Evolutionary conservation across 1,140 invertebrate species (phyloP), one percentile per base, ranked within the genome.

Genomic region (Microplitis mediator): DNA sequence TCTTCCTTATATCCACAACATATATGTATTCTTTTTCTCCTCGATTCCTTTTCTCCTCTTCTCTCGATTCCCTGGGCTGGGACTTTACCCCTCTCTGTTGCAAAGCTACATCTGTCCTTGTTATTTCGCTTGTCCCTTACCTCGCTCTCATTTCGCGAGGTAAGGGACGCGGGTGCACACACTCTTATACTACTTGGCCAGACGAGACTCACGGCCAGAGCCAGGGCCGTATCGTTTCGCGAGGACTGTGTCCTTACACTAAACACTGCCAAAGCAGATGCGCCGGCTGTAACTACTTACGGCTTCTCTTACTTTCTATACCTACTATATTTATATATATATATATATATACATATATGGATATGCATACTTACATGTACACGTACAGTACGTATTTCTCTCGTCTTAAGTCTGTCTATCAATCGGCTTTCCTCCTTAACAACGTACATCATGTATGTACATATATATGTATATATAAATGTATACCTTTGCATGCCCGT

Each of bases 81-180:
- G 14, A 82, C 84, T 85, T 87, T 84, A 84, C 84, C 51, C 32
- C 71, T 36, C 67, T 45, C 61, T n/a, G 34, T 60, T 39, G 52
- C 63, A 66, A 9, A 6, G 62, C 66, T 45, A 34, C 86, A 82
- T 83, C 84, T 84, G 84, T 84, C 83, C 82, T 84, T 85, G 85
- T 84, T 82, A 84, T 84, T 86, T 86, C 86, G 86, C 87, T 86
- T 84, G 85, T 86, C 86, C 85, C 84, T 83, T 86, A 85, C 58
- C 84, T 83, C 31, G 14, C 45, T 71, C 69, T 50, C 61, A 32
- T 50, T 66, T 87, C 83, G 83, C 87, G 81, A 86, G 71, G 76
- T 77, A 50, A 36, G 79, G 76, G 82, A 83, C 81, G 83, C 81
- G 82, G 81, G 81, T 83, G 83, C 82, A 81, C 39, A 45, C 75